phyloP scores from a whole-genome alignment of 2,888 invertebrate genomes.

The Scrobipalpa costella region DNA sequence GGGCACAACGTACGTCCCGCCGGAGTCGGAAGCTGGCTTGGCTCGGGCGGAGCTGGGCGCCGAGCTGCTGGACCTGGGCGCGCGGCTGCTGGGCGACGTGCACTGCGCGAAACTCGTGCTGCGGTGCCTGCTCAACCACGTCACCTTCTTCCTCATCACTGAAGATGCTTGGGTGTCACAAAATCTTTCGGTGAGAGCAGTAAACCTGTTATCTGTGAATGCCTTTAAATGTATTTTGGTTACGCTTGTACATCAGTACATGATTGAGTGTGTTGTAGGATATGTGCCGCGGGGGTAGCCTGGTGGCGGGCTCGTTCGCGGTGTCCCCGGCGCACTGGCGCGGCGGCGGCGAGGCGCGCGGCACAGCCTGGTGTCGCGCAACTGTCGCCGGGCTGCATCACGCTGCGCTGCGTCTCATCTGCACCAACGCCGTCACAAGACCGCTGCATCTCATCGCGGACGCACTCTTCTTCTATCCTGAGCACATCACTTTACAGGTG shows the following conservation, averaged over 20 bases:
- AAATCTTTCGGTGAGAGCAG: constrained; percentile 47
- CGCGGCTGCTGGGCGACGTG: constrained; percentile 59
- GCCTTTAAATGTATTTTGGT: not conserved
- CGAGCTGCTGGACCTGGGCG: constrained; percentile 61
- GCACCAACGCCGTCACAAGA: constrained; percentile 53
- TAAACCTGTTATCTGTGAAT: not conserved
- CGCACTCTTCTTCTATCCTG: constrained; percentile 47
- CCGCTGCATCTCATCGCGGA: constrained; percentile 59
- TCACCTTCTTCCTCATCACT: constrained; percentile 58
- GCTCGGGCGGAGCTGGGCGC: constrained; percentile 21
- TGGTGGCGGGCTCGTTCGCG: constrained; percentile 48
- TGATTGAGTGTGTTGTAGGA: constrained; percentile 33
- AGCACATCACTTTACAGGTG: constrained; percentile 54
- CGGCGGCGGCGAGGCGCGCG: constrained; percentile 49
- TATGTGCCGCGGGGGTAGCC: constrained; percentile 36
- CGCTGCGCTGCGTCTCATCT: constrained; percentile 47
- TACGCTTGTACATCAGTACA: not conserved
- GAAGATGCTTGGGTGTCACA: constrained; percentile 62
- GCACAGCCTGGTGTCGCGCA: constrained; percentile 50
- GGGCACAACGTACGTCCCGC: not conserved
- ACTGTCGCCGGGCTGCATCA: constrained; percentile 46
- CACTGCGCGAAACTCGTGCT: constrained; percentile 50
- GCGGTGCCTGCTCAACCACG: constrained; percentile 48
- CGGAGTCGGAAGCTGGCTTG: constrained; percentile 25
- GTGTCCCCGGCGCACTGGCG: constrained; percentile 55